Evolutionary conservation across 1,140 invertebrate species (phyloP).

Genomic region (Ganaspis sp.): DNA sequence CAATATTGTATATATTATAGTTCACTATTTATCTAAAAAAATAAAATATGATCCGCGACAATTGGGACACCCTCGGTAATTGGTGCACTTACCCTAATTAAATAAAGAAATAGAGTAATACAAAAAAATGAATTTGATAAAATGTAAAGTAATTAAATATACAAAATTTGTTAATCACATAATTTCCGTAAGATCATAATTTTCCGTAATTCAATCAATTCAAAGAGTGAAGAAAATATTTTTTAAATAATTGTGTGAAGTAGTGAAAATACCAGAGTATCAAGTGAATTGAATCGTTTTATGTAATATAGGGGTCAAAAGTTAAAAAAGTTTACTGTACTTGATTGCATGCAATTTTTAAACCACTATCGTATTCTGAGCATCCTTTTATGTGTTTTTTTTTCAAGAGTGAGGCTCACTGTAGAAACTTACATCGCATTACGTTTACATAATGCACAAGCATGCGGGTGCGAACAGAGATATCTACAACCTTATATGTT

Average conservation of each 20-base stretch:
- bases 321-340: not conserved
- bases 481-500: conserved; percentile 15
- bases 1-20: too few relatives aligned
- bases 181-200: too few relatives aligned
- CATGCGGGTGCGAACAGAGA: conserved; percentile 16
- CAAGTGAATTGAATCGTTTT: not conserved
- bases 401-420: not conserved
- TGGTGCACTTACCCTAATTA: too few relatives aligned
- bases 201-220: too few relatives aligned
- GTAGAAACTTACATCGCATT: not conserved
- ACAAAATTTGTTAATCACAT: too few relatives aligned
- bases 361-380: not conserved
- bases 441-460: conserved; percentile 5
- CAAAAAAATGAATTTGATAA: too few relatives aligned
- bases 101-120: too few relatives aligned
- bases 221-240: too few relatives aligned
- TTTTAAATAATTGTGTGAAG: not conserved
- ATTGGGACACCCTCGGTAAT: too few relatives aligned
- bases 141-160: too few relatives aligned
- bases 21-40: too few relatives aligned
- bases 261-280: not conserved
- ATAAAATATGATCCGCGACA: too few relatives aligned
- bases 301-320: not conserved
- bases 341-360: not conserved
- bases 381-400: not conserved